phyloP scores from a whole-genome alignment of 2,888 invertebrate genomes.

The Apantesis nais region DNA sequence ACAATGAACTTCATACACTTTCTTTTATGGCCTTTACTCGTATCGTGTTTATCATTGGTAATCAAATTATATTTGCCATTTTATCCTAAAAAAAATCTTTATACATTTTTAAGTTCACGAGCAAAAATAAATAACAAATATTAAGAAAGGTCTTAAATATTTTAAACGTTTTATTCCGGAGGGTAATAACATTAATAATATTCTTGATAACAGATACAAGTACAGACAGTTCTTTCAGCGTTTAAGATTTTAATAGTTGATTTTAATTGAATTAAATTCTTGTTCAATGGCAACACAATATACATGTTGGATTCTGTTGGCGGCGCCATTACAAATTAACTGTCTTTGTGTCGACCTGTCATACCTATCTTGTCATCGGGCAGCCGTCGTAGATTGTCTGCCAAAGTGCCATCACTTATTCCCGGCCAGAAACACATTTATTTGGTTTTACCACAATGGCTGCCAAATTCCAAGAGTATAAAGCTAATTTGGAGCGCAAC shows the following conservation, averaged over 20 bases:
- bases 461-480: constrained; percentile 80
- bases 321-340: constrained; percentile 42
- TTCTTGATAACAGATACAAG: background rate
- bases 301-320: constrained; percentile 15
- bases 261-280: background rate
- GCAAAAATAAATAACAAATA: no score
- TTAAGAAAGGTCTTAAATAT: background rate
- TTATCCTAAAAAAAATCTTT: no score
- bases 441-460: constrained; percentile 66
- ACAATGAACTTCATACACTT: background rate
- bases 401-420: constrained; percentile 61
- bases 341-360: constrained; percentile 52
- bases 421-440: constrained; percentile 47
- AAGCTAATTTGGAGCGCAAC: constrained; percentile 86
- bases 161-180: background rate
- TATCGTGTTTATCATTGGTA: no score
- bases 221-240: background rate
- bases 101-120: no score
- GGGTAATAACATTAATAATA: background rate
- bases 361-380: constrained; percentile 68
- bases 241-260: background rate
- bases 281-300: constrained; percentile 27
- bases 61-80: no score
- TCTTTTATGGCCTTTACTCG: no score
- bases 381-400: constrained; percentile 68